Evolutionary conservation across 2,797 vertebrate genomes (phyloP), one percentile per base, ranked within the genome.

Genomic region (Scomberomorus guttatus): DNA sequence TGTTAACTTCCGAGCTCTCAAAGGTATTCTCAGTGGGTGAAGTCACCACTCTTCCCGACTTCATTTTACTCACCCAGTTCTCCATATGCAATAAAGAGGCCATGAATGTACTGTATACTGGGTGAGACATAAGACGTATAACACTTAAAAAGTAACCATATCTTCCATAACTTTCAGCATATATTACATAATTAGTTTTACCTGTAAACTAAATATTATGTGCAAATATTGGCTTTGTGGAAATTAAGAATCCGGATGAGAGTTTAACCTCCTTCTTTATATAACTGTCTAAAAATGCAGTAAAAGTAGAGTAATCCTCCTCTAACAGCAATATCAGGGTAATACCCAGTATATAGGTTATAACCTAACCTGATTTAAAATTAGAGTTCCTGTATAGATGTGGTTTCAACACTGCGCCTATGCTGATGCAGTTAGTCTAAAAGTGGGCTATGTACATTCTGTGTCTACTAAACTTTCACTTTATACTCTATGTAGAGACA

Each of bases 21-120:
- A 62, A 74, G 25, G 48, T 87, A 77, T 80, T 90, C 82, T 75
- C 66, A 73, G 79, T 2, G 3, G 68, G 79, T 93, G 89, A 94
- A 86, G 90, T 92, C 92, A 93, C 79, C 84, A 17, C 56, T 46
- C 72, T 77, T 20, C 20, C 72, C 20, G 54, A 68, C 63, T 79
- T 74, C n/a, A 5, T 44, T 56, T 75, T 57, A 75, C 57, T 81
- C 70, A 80, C 32, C 61, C 68, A 32, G 8, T 32, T 79, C 61
- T 58, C 34, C 20, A 10, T 3, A 14, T 1, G 48, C 37, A 71
- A 22, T 18, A 42, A 44, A 65, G 44, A 46, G 2, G 20, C 8
- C 1, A 46, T 13, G 17, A n/a, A 32, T 27, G 18, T 17, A 14
- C 22, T 27, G 15, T 44, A 55, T 29, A 29, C 17, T 20, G 15